phyloP scores from a whole-genome alignment of 1,140 invertebrate genomes.

The Kradibia gibbosae region DNA sequence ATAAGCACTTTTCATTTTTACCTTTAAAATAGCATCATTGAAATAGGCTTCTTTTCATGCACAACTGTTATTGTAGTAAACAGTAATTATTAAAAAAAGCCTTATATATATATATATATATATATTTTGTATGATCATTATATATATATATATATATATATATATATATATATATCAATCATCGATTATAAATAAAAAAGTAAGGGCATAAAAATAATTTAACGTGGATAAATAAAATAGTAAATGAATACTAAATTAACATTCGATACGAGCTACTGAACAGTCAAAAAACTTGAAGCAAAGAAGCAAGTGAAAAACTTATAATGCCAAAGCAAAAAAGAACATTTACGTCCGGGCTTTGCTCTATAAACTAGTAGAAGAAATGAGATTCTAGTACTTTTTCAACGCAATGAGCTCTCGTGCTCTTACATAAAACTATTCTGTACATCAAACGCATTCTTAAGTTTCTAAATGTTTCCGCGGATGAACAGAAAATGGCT shows the following conservation, averaged over 20 bases:
- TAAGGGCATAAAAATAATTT: too few relatives aligned
- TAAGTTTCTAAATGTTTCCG: neutral
- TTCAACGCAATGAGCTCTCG: neutral
- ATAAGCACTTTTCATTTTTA: too few relatives aligned
- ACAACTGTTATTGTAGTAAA: too few relatives aligned
- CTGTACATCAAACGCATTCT: neutral
- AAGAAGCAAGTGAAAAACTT: constrained; percentile 26
- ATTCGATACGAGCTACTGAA: neutral
- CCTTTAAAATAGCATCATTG: too few relatives aligned
- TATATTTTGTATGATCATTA: too few relatives aligned
- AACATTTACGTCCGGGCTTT: neutral
- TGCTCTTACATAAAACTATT: neutral
- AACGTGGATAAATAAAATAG: constrained; percentile 6
- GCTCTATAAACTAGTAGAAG: neutral
- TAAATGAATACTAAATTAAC: constrained; percentile 18
- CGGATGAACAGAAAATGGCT: neutral
- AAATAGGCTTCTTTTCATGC: too few relatives aligned
- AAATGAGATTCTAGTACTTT: constrained; percentile 37
- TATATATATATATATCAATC: too few relatives aligned
- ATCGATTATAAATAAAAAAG: too few relatives aligned
- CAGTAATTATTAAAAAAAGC: too few relatives aligned
- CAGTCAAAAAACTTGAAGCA: neutral
- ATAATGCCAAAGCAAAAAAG: constrained; percentile 22
- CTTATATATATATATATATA: too few relatives aligned
- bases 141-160: too few relatives aligned